phyloP scores from a whole-genome alignment of 2,797 vertebrate genomes.

The Enteromius argenteus region DNA sequence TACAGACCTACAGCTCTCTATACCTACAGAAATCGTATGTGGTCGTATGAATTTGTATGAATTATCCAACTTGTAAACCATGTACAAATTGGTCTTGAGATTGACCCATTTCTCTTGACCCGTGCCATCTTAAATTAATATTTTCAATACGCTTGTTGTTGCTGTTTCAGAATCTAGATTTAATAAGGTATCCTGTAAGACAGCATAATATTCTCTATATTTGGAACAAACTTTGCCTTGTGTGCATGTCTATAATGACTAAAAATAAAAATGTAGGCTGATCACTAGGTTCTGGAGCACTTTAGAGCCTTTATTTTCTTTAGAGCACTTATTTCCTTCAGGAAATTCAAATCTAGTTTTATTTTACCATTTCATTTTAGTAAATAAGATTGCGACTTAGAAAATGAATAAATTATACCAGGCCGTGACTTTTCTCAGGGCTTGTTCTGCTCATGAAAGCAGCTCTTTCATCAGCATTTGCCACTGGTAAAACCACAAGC shows the following conservation, averaged over 20 bases:
- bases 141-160: not conserved
- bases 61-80: too few relatives aligned
- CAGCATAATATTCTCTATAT: not conserved
- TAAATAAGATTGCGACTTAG: not conserved
- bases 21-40: too few relatives aligned
- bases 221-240: not conserved
- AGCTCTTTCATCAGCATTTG: conserved; percentile 40
- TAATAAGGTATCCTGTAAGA: not conserved
- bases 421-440: conserved; percentile 12
- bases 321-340: conserved; percentile 12
- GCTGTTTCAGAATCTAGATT: not conserved
- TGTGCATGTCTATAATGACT: not conserved
- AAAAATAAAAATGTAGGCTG: not conserved
- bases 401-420: not conserved
- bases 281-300: not conserved
- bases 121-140: not conserved
- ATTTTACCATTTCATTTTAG: not conserved
- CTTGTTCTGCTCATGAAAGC: conserved; percentile 31
- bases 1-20: too few relatives aligned
- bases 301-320: not conserved
- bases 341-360: conserved; percentile 13
- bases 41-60: too few relatives aligned
- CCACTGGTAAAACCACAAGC: conserved; percentile 27
- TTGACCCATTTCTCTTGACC: not conserved
- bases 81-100: too few relatives aligned